phyloP scores from a whole-genome alignment of 2,888 invertebrate species.

The Melipona bicolor region DNA sequence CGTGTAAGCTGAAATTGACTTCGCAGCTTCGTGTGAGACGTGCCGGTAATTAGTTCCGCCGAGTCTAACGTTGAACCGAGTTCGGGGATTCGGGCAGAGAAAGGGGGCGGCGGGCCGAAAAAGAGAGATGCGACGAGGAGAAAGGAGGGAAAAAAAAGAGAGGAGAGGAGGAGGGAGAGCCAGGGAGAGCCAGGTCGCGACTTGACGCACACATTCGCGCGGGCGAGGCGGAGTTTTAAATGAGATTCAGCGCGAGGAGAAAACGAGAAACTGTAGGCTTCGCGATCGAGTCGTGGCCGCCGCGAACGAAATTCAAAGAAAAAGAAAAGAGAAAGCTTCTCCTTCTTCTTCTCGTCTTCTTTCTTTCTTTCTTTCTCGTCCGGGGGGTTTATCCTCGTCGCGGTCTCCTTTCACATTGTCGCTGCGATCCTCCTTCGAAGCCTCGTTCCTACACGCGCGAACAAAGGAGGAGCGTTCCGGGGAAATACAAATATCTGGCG shows the following conservation, averaged over 20 bases:
- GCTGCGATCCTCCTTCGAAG: conserved; percentile 12
- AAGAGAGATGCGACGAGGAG: neutral
- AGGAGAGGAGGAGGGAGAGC: neutral
- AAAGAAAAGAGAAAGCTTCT: neutral
- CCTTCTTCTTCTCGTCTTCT: neutral
- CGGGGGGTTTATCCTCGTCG: conserved; percentile 12
- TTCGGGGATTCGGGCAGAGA: neutral
- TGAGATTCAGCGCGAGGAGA: conserved; percentile 20
- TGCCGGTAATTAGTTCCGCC: conserved; percentile 60
- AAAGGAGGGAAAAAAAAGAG: neutral
- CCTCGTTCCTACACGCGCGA: conserved; percentile 23
- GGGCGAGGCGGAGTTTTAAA: conserved; percentile 16
- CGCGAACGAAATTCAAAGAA: conserved; percentile 18
- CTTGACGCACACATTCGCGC: conserved; percentile 20
- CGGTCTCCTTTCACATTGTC: conserved; percentile 19
- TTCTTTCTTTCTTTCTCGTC: neutral
- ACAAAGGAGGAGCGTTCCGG: conserved; percentile 34
- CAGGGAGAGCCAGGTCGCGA: neutral
- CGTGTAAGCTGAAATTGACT: conserved; percentile 42
- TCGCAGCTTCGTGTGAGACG: conserved; percentile 39
- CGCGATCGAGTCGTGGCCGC: conserved; percentile 14
- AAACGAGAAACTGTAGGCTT: conserved; percentile 11
- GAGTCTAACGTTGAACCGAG: conserved; percentile 32
- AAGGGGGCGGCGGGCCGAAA: neutral
- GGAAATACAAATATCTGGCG: conserved; percentile 54